Base-by-base conservation (phyloP, 2,797 vertebrate genomes). In the Cuniculus paca region DNA sequence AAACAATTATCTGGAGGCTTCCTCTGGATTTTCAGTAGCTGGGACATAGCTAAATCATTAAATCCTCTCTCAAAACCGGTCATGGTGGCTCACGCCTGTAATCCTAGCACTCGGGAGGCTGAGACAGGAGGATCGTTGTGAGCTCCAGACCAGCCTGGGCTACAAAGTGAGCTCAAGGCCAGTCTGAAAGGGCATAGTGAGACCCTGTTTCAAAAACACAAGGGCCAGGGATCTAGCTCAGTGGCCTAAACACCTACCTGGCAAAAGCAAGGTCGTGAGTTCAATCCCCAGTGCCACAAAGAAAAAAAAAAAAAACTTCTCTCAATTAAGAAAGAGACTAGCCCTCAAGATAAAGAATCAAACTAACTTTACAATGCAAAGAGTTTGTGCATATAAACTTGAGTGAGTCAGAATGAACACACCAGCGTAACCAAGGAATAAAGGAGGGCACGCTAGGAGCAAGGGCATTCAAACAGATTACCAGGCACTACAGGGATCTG, bases 21-120 rank as follows among this genome's bases (percentile, higher is more conserved):
- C 54, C 79, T 85, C 80, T 78, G 65, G 60, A 96, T 89, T 89
- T 92, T 95, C 90, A 88, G 36, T 54, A 90, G 45, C 65, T 85
- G 31, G 34, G 31, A 36, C 48, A 93, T 56, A 79, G 86, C 74
- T 87, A 96, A 97, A 84, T 45, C 24, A 91, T 77, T 86, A 92
- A 63, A 84, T 50, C 42, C 48, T 95, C 39, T 87, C 45, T 80
- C 88, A 90, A 80, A n/a, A n/a, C n/a, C n/a, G n/a, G n/a, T n/a
- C n/a, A n/a, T n/a, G n/a, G n/a, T n/a, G n/a, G n/a, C n/a, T n/a
- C n/a, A n/a, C n/a, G n/a, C n/a, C n/a, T n/a, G n/a, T n/a, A n/a
- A n/a, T n/a, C n/a, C n/a, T n/a, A n/a, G n/a, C n/a, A n/a, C n/a
- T n/a, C n/a, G n/a, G n/a, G n/a, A n/a, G n/a, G n/a, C n/a, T n/a